Evolutionary conservation across 2,888 invertebrate species (phyloP), one percentile per base, ranked within the genome.

Genomic region (Agrotis clavis): DNA sequence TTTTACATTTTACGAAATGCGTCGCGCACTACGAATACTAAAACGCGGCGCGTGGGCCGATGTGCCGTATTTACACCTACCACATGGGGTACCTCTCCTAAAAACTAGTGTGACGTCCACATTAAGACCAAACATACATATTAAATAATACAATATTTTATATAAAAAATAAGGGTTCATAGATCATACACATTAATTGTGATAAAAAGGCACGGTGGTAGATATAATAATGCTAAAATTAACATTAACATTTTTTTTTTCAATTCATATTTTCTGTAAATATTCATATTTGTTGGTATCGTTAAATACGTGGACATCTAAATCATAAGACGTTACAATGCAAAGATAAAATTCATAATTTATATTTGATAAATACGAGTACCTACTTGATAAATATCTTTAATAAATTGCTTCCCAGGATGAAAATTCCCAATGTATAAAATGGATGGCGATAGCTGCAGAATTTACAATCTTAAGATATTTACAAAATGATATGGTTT

Each of bases 61-160:
- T 21, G 4, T n/a, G 13, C 9, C 14, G 16, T 62, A 35, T 53
- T 73, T 16, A 35, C 25, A 25, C 25, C 25, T 25, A 25, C 25
- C 25, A 25, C 25, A 1, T 7, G 19, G 18, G 6, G 18, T 45
- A 45, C 45, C 53, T 48, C 21, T 57, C 25, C 16, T 65, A 74
- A 9, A 18, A 67, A 9, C 67, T 77, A 70, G 47, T 65, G 54
- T 68, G 71, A 68, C 56, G n/a, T 30, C 30, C 35, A 66, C 51
- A 45, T 69, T 51, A 9, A 65, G 62, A 71, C 63, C 50, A 71
- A 74, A 68, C 51, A 61, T 56, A 64, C 60, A 64, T 56, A 48
- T 57, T 65, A 80, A 35, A 75, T 61, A 71, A 54, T n/a, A n/a
- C 56, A 56, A 68, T 25, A 53, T 41, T 30, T 41, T 25, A 25